Base-by-base conservation (phyloP, 2,797 vertebrate genomes). In the Jordanella pulchra region DNA sequence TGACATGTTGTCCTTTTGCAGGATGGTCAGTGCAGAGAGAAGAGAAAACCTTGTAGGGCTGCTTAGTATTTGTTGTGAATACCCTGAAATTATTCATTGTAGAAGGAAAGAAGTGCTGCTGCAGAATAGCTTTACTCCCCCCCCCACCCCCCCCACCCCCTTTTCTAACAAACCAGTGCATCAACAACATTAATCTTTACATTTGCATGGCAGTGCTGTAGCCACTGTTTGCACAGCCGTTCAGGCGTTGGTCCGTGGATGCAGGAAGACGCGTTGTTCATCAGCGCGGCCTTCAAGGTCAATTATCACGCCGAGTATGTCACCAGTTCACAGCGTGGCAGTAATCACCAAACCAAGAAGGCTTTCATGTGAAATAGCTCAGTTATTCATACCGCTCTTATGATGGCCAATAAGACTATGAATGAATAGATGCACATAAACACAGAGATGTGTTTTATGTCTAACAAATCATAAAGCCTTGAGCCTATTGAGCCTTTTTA, bases 1-100 rank as follows among this genome's bases (percentile, higher is more conserved):
- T 86, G 90, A 89, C 89, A 90, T 90, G 89, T 89, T 76, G 80
- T 82, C 61, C 84, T 83, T 39, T 80, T 65, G 83, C 78, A 63
- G 81, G 77, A 75, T 80, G 85, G 85, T 77, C 84, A 85, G 80
- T 73, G 77, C 73, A 60, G 28, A 53, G 54, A 45, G 81, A 85
- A 81, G 75, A 84, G 78, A 81, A 83, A 79, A 69, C 80, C 61
- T 65, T 66, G 67, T 65, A 73, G 61, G 69, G 73, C 79, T 89
- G 81, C 80, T 84, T 85, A 70, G 80, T 69, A 27, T 86, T 85
- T 84, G 76, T 60, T 64, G 48, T 67, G 76, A 73, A 67, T 27
- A 68, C 69, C 51, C 51, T 54, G 55, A 2, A 44, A 77, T 78
- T 81, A 73, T 70, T 70, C 69, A 78, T 81, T 80, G 70, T 69